Evolutionary conservation across 2,113 vertebrate species (phyloP).

Genomic region (Corydoras maculifer): DNA sequence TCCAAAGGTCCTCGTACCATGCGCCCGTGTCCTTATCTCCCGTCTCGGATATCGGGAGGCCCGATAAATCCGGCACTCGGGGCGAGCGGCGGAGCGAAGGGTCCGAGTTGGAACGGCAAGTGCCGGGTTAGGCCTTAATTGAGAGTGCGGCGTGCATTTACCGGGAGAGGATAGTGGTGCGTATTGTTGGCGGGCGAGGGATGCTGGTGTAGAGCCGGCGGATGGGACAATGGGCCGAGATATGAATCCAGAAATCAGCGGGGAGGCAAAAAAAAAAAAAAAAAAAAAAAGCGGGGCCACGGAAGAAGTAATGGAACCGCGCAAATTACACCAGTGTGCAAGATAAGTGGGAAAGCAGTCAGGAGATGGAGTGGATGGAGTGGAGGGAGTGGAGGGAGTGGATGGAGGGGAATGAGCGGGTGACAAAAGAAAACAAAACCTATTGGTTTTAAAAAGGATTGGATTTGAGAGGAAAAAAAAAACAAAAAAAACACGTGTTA

Average conservation of each 20-base stretch:
- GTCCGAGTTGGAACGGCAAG: slow-evolving; percentile 28
- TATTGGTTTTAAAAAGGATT: slow-evolving; percentile 32
- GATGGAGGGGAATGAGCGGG: slow-evolving; percentile 31
- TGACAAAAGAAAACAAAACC: slow-evolving; percentile 29
- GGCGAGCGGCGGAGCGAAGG: slow-evolving; percentile 19
- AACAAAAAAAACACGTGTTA: background rate
- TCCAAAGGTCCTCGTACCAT: too few relatives aligned
- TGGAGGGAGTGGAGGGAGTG: too few relatives aligned
- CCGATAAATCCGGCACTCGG: slow-evolving; percentile 15
- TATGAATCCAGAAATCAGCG: slow-evolving; percentile 40
- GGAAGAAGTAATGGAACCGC: slow-evolving; percentile 39
- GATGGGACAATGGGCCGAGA: slow-evolving; percentile 33
- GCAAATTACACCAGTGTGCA: slow-evolving; percentile 32
- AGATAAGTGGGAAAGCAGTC: slow-evolving; percentile 40
- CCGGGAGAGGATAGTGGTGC: slow-evolving; percentile 31
- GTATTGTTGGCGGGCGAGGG: slow-evolving; percentile 18
- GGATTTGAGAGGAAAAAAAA: slow-evolving; percentile 24
- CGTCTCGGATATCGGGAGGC: slow-evolving; percentile 21
- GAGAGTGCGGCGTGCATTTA: slow-evolving; percentile 32
- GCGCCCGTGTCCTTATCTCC: slow-evolving; percentile 21
- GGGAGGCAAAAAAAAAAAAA: slow-evolving; percentile 18
- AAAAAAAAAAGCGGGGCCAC: background rate
- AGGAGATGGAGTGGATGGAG: background rate
- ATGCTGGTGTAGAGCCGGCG: slow-evolving; percentile 24
- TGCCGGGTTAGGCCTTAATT: slow-evolving; percentile 37